Evolutionary conservation across 2,797 vertebrate genomes (phyloP).

Genomic region (Echeneis naucrates): DNA sequence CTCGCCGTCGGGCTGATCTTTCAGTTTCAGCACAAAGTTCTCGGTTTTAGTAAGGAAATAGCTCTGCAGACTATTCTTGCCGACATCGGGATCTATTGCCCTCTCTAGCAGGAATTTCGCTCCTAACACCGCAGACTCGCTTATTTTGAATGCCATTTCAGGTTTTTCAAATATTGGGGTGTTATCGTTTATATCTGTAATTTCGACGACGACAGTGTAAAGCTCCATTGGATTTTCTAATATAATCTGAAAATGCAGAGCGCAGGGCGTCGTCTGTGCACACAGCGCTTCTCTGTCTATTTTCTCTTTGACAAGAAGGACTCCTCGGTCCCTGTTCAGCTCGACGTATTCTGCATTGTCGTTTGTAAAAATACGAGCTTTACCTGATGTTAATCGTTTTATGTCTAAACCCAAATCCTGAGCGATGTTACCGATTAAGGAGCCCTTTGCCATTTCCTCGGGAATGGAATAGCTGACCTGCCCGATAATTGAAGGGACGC

Average conservation of each 20-base stretch:
- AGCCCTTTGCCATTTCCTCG: constrained; percentile 86
- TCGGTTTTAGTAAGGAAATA: constrained; percentile 52
- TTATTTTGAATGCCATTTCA: constrained; percentile 69
- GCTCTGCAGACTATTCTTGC: constrained; percentile 45
- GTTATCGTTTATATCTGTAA: constrained; percentile 81
- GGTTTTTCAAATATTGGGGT: constrained; percentile 65
- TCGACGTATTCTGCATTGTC: constrained; percentile 65
- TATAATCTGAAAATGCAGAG: constrained; percentile 86
- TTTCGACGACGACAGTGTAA: constrained; percentile 79
- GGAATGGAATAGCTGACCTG: constrained; percentile 87
- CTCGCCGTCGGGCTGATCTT: constrained; percentile 43
- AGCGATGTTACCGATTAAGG: constrained; percentile 68
- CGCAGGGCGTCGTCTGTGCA: constrained; percentile 81
- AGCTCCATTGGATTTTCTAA: constrained; percentile 87
- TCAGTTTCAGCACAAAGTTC: constrained; percentile 59
- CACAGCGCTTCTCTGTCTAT: constrained; percentile 89
- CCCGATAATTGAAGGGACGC: constrained; percentile 68
- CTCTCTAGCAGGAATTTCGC: constrained; percentile 33
- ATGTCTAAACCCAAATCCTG: constrained; percentile 72
- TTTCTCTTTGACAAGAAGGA: constrained; percentile 85
- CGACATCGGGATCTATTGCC: constrained; percentile 49
- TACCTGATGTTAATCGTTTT: constrained; percentile 76
- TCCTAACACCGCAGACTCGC: constrained; percentile 63
- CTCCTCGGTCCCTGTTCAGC: constrained; percentile 84
- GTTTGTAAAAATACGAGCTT: constrained; percentile 78